These are phyloP conservation scores for Semaprochilodus insignis DNA, from an alignment of 2,797 vertebrate species.

Conservation along the genomic window DNA sequence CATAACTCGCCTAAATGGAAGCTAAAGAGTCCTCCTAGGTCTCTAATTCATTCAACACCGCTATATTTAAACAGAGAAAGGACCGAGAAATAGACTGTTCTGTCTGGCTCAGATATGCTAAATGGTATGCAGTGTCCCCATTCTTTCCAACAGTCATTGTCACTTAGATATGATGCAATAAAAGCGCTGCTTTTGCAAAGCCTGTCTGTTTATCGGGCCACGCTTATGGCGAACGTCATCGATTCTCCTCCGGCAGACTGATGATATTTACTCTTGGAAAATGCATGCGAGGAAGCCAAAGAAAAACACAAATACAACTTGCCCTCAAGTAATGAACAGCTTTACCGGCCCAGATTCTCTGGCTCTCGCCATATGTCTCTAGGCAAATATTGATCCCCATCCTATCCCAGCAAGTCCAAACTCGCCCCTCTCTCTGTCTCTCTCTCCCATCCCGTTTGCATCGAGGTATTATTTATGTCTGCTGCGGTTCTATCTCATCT, in stretches of 20 bases:
- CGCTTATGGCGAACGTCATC: slow-evolving; percentile 51
- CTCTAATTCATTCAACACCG: not conserved
- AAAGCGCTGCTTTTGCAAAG: slow-evolving; percentile 46
- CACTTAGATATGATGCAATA: slow-evolving; percentile 51
- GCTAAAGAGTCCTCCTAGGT: not conserved
- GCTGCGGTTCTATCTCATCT: slow-evolving; percentile 35
- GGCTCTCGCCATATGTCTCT: slow-evolving; percentile 51
- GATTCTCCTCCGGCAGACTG: slow-evolving; percentile 54
- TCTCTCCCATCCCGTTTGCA: slow-evolving; percentile 19
- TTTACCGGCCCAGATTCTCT: slow-evolving; percentile 54
- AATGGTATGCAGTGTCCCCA: slow-evolving; percentile 30
- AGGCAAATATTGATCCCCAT: slow-evolving; percentile 56
- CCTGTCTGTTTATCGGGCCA: slow-evolving; percentile 55
- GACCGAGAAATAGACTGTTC: not conserved
- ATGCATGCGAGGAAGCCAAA: slow-evolving; percentile 43
- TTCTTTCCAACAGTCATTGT: slow-evolving; percentile 48
- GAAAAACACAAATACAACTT: slow-evolving; percentile 56
- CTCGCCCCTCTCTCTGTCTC: not conserved
- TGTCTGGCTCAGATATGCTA: not conserved
- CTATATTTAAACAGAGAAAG: not conserved
- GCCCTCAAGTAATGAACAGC: slow-evolving; percentile 58
- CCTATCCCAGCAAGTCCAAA: slow-evolving; percentile 41
- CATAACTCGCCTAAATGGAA: not conserved
- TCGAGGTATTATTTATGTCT: slow-evolving; percentile 53
- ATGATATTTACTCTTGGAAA: slow-evolving; percentile 55